These are phyloP conservation scores for Neodiprion lecontei DNA, from an alignment of 1,140 invertebrate species.

Conservation along the genomic window DNA sequence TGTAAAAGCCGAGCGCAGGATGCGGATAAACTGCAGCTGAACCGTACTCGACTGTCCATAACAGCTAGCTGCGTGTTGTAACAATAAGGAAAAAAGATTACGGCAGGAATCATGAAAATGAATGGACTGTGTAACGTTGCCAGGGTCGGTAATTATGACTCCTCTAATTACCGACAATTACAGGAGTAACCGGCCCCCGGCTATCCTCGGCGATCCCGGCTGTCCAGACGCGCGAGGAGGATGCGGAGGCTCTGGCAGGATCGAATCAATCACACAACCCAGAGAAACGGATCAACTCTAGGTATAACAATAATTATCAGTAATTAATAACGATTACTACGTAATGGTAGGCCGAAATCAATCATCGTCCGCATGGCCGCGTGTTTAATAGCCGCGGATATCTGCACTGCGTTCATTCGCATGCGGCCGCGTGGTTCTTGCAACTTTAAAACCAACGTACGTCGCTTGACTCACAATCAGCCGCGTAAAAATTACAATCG, in stretches of 20 bases:
- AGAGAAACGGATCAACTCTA: slow-evolving; percentile 16
- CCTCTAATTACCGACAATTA: slow-evolving; percentile 58
- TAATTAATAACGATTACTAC: slow-evolving; percentile 30
- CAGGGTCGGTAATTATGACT: slow-evolving; percentile 56
- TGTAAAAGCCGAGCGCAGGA: too few relatives aligned
- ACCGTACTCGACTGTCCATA: too few relatives aligned
- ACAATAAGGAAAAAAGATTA: slow-evolving; percentile 9
- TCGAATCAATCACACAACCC: slow-evolving; percentile 26
- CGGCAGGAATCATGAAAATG: background rate
- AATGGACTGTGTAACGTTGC: slow-evolving; percentile 43
- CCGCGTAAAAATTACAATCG: too few relatives aligned
- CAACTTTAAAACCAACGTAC: too few relatives aligned
- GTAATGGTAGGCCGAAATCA: slow-evolving; percentile 20
- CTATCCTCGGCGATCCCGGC: slow-evolving; percentile 47
- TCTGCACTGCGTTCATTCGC: too few relatives aligned
- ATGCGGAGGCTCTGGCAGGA: background rate
- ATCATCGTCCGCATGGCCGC: slow-evolving; percentile 16
- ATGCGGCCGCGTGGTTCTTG: too few relatives aligned
- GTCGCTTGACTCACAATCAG: too few relatives aligned
- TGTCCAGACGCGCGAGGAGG: background rate
- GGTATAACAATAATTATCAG: slow-evolving; percentile 20
- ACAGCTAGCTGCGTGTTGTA: slow-evolving; percentile 35
- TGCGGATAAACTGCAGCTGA: too few relatives aligned
- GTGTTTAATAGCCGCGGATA: too few relatives aligned
- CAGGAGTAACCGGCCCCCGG: slow-evolving; percentile 51